These are phyloP conservation scores for Cyclina sinensis DNA, from an alignment of 1,140 invertebrate species.

Conservation along the genomic window DNA sequence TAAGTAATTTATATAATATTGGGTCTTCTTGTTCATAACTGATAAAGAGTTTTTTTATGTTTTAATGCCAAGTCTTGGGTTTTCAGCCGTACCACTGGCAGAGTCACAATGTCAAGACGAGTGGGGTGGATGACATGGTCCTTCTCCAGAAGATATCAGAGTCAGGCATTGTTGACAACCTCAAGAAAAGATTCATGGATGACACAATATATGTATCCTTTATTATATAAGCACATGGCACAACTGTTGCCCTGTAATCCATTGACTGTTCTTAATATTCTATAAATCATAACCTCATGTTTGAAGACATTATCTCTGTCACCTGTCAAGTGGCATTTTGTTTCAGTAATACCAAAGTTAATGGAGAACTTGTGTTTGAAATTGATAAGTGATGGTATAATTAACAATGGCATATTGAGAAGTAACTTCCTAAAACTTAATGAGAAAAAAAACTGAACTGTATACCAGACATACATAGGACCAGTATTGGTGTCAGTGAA, in stretches of 20 bases:
- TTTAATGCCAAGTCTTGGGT: not conserved
- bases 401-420: too few species aligned
- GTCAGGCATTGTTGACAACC: slow-evolving; percentile 92
- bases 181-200: slow-evolving; percentile 92
- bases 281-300: too few species aligned
- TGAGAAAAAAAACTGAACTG: too few species aligned
- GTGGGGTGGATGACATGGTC: slow-evolving; percentile 94
- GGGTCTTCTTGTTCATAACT: not conserved
- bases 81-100: slow-evolving; percentile 93
- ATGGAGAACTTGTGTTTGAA: too few species aligned
- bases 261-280: too few species aligned
- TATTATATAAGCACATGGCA: not conserved
- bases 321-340: too few species aligned
- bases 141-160: slow-evolving; percentile 91
- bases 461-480: slow-evolving; percentile 92
- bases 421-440: too few species aligned
- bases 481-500: slow-evolving; percentile 93
- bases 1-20: too few species aligned
- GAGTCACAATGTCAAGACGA: slow-evolving; percentile 92
- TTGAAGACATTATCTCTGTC: too few species aligned
- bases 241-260: too few species aligned
- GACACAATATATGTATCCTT: slow-evolving; percentile 93
- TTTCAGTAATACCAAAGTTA: too few species aligned
- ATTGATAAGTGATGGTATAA: too few species aligned
- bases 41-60: not conserved